Evolutionary conservation across 2,888 invertebrate genomes (phyloP).

Genomic region (Platerodrilus igneus): DNA sequence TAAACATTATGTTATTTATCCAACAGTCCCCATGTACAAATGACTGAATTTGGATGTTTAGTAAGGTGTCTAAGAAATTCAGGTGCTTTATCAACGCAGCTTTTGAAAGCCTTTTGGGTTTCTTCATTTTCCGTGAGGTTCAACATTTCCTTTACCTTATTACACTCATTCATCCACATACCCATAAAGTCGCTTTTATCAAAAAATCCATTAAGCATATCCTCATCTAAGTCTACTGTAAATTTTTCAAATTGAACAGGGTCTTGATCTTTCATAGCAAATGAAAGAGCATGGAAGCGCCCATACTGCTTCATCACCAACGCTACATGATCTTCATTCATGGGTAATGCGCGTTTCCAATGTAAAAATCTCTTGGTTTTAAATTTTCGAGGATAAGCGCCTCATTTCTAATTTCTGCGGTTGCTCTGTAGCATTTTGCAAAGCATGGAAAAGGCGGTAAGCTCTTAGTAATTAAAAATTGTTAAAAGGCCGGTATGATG

Average conservation of each 20-base stretch:
- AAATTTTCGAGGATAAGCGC: slow-evolving; percentile 32
- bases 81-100: no score
- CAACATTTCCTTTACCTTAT: no score
- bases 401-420: slow-evolving; percentile 19
- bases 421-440: slow-evolving; percentile 26
- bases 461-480: slow-evolving; percentile 25
- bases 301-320: slow-evolving; percentile 33
- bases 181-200: no score
- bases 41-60: no score
- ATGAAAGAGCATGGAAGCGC: slow-evolving; percentile 33
- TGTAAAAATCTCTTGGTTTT: slow-evolving; percentile 25
- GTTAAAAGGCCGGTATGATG: slow-evolving; percentile 25
- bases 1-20: slow-evolving; percentile 23
- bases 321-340: slow-evolving; percentile 32
- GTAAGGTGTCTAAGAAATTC: no score
- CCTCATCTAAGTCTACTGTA: slow-evolving; percentile 4
- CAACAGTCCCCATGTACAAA: slow-evolving; percentile 24
- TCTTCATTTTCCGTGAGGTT: no score
- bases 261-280: slow-evolving; percentile 29
- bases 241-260: slow-evolving; percentile 26
- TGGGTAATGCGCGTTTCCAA: slow-evolving; percentile 28
- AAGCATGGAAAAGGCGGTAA: slow-evolving; percentile 20
- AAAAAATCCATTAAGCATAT: no score
- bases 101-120: no score
- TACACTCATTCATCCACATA: no score